Evolutionary conservation across 2,113 vertebrate genomes (phyloP).

Genomic region (Bettongia penicillata): DNA sequence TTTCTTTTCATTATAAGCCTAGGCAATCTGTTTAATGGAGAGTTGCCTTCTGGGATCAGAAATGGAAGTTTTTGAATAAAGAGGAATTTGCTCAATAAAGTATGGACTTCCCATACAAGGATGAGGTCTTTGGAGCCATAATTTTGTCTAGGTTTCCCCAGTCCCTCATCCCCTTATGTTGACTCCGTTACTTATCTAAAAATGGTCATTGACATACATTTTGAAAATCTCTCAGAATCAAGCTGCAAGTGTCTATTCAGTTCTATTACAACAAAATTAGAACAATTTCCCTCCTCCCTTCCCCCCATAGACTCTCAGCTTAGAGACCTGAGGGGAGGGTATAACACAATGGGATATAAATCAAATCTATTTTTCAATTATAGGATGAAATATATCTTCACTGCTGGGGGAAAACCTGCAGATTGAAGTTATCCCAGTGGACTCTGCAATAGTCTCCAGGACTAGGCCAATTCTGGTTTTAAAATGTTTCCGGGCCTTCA

Average conservation of each 20-base stretch:
- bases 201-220: slow-evolving; percentile 27
- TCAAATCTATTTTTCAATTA: slow-evolving; percentile 77
- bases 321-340: slow-evolving; percentile 51
- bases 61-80: background rate
- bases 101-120: background rate
- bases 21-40: background rate
- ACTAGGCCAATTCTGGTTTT: slow-evolving; percentile 56
- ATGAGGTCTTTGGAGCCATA: background rate
- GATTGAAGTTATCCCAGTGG: slow-evolving; percentile 64
- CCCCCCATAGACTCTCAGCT: slow-evolving; percentile 51
- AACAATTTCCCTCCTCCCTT: slow-evolving; percentile 51
- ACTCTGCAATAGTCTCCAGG: slow-evolving; percentile 53
- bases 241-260: slow-evolving; percentile 10
- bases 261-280: slow-evolving; percentile 59
- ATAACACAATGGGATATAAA: slow-evolving; percentile 60
- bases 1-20: background rate
- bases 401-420: slow-evolving; percentile 61
- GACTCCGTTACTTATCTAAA: background rate
- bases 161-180: background rate
- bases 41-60: background rate
- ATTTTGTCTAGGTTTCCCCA: background rate
- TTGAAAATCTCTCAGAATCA: slow-evolving; percentile 14
- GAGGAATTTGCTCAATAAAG: background rate
- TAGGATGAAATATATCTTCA: slow-evolving; percentile 58
- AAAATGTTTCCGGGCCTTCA: slow-evolving; percentile 50